phyloP scores from a whole-genome alignment of 2,888 invertebrate genomes.

The Melipona beecheii region DNA sequence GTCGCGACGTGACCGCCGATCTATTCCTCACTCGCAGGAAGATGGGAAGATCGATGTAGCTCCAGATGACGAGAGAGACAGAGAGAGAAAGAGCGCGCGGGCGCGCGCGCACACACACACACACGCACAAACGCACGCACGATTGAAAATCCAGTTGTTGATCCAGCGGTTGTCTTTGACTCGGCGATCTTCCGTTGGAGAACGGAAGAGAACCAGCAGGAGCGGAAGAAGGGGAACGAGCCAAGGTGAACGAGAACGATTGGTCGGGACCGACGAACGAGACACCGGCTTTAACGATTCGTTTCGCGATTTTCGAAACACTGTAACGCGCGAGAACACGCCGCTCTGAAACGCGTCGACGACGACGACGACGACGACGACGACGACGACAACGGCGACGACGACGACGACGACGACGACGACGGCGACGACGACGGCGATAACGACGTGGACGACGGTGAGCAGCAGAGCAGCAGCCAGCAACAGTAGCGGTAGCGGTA shows the following conservation, averaged over 20 bases:
- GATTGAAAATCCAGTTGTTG: conserved; percentile 19
- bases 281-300: conserved; percentile 18
- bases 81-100: too few relatives aligned
- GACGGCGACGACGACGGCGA: neutral
- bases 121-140: conserved; percentile 25
- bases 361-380: neutral
- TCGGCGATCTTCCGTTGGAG: neutral
- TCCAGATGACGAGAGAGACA: neutral
- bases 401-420: neutral
- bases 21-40: conserved; percentile 36
- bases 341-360: conserved; percentile 34
- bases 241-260: neutral
- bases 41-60: conserved; percentile 32
- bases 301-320: conserved; percentile 36
- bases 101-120: conserved; percentile 20
- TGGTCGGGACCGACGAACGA: neutral
- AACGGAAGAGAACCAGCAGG: neutral
- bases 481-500: neutral
- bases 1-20: conserved; percentile 21
- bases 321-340: conserved; percentile 31
- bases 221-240: neutral
- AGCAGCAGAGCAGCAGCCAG: neutral
- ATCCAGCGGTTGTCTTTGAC: conserved; percentile 8
- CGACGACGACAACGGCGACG: neutral
- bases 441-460: neutral